Evolutionary conservation across 2,797 vertebrate species (phyloP).

Genomic region (Notoglanidium macrostoma): DNA sequence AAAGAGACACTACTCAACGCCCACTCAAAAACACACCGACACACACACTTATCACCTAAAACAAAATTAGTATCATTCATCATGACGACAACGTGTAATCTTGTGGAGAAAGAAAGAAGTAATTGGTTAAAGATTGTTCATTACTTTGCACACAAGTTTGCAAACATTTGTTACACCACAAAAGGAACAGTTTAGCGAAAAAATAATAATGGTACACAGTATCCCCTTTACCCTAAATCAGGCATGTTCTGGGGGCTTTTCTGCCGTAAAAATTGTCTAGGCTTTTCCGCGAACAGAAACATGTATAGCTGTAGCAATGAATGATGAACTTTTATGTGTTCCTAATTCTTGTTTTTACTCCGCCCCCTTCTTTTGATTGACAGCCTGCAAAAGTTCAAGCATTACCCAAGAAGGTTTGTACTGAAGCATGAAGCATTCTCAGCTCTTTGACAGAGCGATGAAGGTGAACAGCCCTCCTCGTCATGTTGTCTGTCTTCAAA

Average conservation of each 20-base stretch:
- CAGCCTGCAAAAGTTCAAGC: conserved; percentile 1
- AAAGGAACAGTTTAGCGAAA: not conserved
- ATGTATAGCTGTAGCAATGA: not conserved
- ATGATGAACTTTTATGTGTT: not conserved
- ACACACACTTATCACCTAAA: not conserved
- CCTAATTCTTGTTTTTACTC: not conserved
- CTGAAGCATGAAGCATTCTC: not conserved
- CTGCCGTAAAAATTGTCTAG: not conserved
- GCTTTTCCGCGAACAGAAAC: not conserved
- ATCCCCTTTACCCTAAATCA: not conserved
- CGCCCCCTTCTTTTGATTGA: not conserved
- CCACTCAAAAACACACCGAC: not conserved
- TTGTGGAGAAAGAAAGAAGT: not conserved
- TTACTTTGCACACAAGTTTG: not conserved
- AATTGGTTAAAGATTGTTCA: not conserved
- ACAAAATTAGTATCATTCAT: not conserved
- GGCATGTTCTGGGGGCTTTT: not conserved
- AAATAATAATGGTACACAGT: not conserved
- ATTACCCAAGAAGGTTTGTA: not conserved
- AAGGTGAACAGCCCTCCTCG: not conserved
- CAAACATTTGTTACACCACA: not conserved
- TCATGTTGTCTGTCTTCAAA: conserved; percentile 25
- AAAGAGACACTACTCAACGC: conserved; percentile 1
- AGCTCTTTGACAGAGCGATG: conserved; percentile 7
- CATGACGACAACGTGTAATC: not conserved